Evolutionary conservation across 2,113 vertebrate species (phyloP), one percentile per base, ranked within the genome.

Genomic region (Ariopsis seemanni): DNA sequence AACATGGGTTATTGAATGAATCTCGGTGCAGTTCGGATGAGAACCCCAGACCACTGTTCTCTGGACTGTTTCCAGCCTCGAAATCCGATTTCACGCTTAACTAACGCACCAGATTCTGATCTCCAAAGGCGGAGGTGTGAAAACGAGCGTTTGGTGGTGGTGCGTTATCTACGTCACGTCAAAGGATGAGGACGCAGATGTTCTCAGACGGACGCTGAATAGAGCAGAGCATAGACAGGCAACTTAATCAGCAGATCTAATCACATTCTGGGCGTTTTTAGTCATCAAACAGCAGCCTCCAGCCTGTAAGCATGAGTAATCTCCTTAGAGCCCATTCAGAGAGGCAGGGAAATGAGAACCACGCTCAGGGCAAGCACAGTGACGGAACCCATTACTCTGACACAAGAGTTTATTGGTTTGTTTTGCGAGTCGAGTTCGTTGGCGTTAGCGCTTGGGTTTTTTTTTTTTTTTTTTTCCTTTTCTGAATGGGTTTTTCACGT

Each of bases 321-420:
- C 74, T 87, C 58, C 55, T 91, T 90, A 85, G 89, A 87, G 89
- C 82, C 69, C 63, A 5, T 42, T 30, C 34, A 63, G 65, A 53
- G 83, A 50, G 20, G 52, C 17, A 22, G n/a, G 52, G 48, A 53
- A 80, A 84, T 34, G 30, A 87, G 48, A 85, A 50, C 12, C 65
- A 60, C 17, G 50, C 79, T 87, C 87, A 17, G n/a, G 65, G 75
- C 84, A 86, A 82, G 34, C 69, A 77, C 86, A 91, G 71, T 89
- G 89, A 92, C 85, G 85, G 84, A 90, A 85, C 57, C 62, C 65
- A 87, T 90, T 92, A 87, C 55, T 27, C 71, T 69, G 62, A 88
- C 72, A 90, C 88, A 58, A 89, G 65, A 91, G 90, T 83, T 55
- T 85, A 48, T 82, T 53, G 27, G 20, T 30, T 63, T 55, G 27